These are phyloP conservation scores for Physeter macrocephalus DNA, from an alignment of 2,113 vertebrate species.

Conservation along the genomic window DNA sequence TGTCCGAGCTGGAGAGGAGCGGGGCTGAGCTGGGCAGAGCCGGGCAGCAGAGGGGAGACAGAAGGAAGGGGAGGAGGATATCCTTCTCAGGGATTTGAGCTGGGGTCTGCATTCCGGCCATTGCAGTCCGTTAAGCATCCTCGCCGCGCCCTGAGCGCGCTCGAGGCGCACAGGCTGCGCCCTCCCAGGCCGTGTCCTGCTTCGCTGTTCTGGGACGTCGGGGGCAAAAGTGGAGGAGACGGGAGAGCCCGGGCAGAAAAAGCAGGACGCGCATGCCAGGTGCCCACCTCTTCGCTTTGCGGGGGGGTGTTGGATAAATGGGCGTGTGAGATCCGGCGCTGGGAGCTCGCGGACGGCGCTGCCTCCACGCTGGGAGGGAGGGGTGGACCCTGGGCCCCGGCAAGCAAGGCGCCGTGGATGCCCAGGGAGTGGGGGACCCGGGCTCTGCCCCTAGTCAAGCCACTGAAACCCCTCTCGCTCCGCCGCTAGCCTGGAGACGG, in stretches of 20 bases:
- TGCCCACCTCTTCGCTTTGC: conserved; percentile 66
- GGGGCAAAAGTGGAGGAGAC: conserved; percentile 59
- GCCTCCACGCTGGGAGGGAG: background rate
- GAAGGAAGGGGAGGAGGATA: background rate
- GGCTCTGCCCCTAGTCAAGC: background rate
- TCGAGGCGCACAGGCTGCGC: background rate
- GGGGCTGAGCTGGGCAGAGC: background rate
- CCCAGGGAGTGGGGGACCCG: background rate
- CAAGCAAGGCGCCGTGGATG: background rate
- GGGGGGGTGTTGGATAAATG: conserved; percentile 33
- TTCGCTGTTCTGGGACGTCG: conserved; percentile 54
- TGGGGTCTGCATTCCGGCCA: background rate
- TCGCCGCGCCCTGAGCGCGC: background rate
- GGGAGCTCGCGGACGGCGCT: background rate
- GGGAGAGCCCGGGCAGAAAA: conserved; percentile 35
- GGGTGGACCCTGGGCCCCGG: too few species aligned
- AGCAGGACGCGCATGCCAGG: conserved; percentile 56
- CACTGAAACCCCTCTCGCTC: background rate
- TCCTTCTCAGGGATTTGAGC: background rate
- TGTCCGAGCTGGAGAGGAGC: background rate
- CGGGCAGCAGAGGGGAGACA: background rate
- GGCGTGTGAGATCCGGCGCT: background rate
- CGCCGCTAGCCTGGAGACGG: background rate
- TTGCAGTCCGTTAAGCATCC: conserved; percentile 16
- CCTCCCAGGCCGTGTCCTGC: conserved; percentile 20